Conservation (phyloP, 2,888 invertebrate genomes). For the Atrina japonica region DNA sequence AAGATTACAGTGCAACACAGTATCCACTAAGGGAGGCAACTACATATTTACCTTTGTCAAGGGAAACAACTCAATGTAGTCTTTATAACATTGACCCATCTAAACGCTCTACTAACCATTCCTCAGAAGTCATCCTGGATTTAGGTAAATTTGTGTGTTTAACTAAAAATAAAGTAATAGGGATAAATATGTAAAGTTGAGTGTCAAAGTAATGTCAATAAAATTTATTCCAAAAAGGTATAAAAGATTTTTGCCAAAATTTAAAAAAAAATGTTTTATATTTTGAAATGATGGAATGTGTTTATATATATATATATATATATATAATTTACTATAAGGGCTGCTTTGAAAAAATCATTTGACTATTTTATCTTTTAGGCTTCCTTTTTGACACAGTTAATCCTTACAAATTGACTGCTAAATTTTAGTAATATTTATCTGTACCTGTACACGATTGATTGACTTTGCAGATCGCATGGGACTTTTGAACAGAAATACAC, state of each 20-base stretch:
- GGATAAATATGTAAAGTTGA: too few relatives aligned
- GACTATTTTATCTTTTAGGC: too few relatives aligned
- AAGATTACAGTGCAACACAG: slow-evolving; percentile 33
- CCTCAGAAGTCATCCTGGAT: slow-evolving; percentile 34
- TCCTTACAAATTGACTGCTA: too few relatives aligned
- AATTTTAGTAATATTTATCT: too few relatives aligned
- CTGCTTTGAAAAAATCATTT: too few relatives aligned
- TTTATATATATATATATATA: neutral
- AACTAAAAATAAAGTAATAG: too few relatives aligned
- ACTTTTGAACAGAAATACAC: slow-evolving; percentile 49
- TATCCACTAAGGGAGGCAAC: slow-evolving; percentile 48
- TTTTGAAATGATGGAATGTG: neutral
- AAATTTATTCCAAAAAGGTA: too few relatives aligned
- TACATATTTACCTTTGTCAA: slow-evolving; percentile 43
- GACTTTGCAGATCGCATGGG: slow-evolving; percentile 64
- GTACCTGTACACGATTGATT: too few relatives aligned
- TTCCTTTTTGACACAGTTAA: too few relatives aligned
- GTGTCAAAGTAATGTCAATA: too few relatives aligned
- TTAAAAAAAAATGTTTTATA: neutral
- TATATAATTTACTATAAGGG: neutral
- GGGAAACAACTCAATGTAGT: slow-evolving; percentile 50
- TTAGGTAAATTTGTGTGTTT: slow-evolving; percentile 44
- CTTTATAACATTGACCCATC: slow-evolving; percentile 24
- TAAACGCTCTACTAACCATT: slow-evolving; percentile 25
- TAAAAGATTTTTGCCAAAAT: neutral